Evolutionary conservation across 2,888 invertebrate species (phyloP).

Genomic region (Nomada goodeniana): DNA sequence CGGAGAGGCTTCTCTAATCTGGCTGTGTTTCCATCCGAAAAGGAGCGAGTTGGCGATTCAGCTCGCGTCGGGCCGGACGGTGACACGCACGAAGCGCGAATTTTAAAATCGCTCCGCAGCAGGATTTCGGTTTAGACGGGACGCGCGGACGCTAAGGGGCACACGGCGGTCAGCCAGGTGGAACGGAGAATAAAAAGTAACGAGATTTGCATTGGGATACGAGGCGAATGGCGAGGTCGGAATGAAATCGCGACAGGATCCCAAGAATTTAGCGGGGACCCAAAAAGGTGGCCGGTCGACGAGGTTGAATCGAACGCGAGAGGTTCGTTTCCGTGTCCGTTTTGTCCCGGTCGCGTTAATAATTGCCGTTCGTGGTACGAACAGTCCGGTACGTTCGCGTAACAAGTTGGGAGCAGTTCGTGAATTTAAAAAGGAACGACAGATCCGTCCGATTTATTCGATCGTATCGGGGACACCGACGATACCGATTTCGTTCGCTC

Average conservation of each 20-base stretch:
- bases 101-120: slow-evolving; percentile 56
- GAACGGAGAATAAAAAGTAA: slow-evolving; percentile 56
- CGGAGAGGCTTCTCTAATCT: background rate
- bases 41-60: slow-evolving; percentile 41
- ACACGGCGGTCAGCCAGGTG: slow-evolving; percentile 10
- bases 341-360: background rate
- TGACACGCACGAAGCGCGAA: slow-evolving; percentile 58
- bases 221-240: slow-evolving; percentile 39
- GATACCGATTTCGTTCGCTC: slow-evolving; percentile 34
- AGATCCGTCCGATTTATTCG: slow-evolving; percentile 23
- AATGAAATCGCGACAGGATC: slow-evolving; percentile 25
- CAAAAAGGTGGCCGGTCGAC: background rate
- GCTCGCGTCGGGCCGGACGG: slow-evolving; percentile 48
- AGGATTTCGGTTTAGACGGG: no score
- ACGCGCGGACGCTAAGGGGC: slow-evolving; percentile 5
- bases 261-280: background rate
- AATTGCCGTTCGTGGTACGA: background rate
- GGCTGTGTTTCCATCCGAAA: slow-evolving; percentile 35
- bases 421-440: slow-evolving; percentile 11
- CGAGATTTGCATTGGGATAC: slow-evolving; percentile 58
- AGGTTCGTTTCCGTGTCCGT: slow-evolving; percentile 7
- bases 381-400: background rate
- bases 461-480: slow-evolving; percentile 33
- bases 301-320: background rate
- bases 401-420: slow-evolving; percentile 7